phyloP scores from a whole-genome alignment of 1,140 invertebrate species.

The Ceratina australensis region DNA sequence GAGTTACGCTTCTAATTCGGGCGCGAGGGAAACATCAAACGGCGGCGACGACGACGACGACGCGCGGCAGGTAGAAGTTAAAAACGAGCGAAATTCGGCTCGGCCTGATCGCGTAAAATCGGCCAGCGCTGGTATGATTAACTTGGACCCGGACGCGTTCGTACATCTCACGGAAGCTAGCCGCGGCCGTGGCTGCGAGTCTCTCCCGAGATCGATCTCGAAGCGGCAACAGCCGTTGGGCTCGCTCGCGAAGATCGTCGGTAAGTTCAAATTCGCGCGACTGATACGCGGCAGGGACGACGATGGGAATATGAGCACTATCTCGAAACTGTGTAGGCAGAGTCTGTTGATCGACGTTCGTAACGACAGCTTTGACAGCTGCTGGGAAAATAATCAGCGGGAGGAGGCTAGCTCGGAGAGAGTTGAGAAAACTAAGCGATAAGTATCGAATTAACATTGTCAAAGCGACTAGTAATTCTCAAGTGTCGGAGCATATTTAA shows the following conservation, averaged over 20 bases:
- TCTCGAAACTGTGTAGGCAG: conserved; percentile 84
- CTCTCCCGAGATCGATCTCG: conserved; percentile 69
- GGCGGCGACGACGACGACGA: no score
- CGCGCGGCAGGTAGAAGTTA: neutral
- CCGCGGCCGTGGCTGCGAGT: conserved; percentile 73
- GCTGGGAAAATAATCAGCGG: neutral
- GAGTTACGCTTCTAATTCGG: neutral
- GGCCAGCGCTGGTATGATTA: conserved; percentile 87
- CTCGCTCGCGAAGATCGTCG: conserved; percentile 80
- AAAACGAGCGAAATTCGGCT: neutral
- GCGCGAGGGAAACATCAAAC: neutral
- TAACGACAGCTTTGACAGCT: conserved; percentile 54
- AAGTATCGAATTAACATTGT: no score
- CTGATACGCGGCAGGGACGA: conserved; percentile 77
- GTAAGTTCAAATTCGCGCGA: conserved; percentile 82
- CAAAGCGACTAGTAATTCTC: no score
- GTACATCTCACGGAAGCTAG: conserved; percentile 74
- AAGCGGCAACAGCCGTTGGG: conserved; percentile 51
- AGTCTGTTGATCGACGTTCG: conserved; percentile 83
- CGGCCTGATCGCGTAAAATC: conserved; percentile 81
- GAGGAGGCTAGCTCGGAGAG: neutral
- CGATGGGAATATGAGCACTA: conserved; percentile 78
- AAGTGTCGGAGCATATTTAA: no score
- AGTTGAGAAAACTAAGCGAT: neutral
- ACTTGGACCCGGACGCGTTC: conserved; percentile 82